phyloP scores from a whole-genome alignment of 2,888 invertebrate genomes.

The Gortyna flavago region DNA sequence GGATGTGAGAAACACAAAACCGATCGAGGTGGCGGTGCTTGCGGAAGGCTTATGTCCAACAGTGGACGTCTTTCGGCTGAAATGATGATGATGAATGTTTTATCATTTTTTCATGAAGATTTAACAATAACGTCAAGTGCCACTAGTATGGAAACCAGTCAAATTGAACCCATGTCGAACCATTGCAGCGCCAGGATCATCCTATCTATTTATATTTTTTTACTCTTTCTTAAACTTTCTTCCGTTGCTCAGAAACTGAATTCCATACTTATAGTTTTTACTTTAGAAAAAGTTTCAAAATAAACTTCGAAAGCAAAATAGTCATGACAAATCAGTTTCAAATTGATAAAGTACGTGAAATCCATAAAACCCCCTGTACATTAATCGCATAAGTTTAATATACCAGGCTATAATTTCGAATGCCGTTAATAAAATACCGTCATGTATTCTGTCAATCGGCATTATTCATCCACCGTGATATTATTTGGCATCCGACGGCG shows the following conservation, averaged over 20 bases:
- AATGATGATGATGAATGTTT: not conserved
- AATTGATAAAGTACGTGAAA: not conserved
- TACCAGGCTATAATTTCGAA: not conserved
- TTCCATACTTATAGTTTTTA: not conserved
- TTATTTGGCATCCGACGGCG: constrained; percentile 32
- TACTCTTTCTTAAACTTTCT: not conserved
- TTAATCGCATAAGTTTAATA: not conserved
- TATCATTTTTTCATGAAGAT: not conserved
- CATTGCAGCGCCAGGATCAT: not conserved
- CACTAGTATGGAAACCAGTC: not conserved
- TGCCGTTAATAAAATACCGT: constrained; percentile 5
- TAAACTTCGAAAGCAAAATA: not conserved
- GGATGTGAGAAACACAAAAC: too few species aligned
- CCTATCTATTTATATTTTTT: not conserved
- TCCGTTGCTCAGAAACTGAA: not conserved
- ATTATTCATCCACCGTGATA: constrained; percentile 37
- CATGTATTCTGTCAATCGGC: constrained; percentile 14
- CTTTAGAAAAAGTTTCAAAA: not conserved
- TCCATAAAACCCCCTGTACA: not conserved
- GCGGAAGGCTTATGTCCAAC: not conserved
- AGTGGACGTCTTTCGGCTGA: not conserved
- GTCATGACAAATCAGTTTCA: not conserved
- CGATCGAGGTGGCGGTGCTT: not conserved
- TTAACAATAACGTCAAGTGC: not conserved
- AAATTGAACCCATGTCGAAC: not conserved